A percentile compares a stretch with the other conserved stretches of the same genome.
Evolutionary conservation across 1,140 invertebrate species (phyloP).

Genomic region (Apolygus lucorum): DNA sequence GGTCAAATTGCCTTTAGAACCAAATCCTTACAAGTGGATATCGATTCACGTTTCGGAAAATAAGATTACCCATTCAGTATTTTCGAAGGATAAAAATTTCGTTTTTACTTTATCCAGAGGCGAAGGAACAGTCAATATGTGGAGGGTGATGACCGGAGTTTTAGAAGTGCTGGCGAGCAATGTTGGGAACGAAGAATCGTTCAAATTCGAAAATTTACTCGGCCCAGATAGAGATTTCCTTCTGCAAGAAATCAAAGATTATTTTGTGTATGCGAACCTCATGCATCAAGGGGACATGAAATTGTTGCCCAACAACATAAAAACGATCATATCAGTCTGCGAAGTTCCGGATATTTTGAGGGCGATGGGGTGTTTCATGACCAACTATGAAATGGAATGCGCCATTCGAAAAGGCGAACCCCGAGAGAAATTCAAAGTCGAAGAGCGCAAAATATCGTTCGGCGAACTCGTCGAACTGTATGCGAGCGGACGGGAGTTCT

Average conservation of each 20-base stretch:
- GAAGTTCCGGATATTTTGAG: conserved; percentile 19
- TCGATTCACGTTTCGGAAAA: conserved; percentile 3
- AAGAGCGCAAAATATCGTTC: background rate
- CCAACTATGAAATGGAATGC: conserved; percentile 11
- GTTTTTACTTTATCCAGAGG: background rate
- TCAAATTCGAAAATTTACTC: conserved; percentile 1
- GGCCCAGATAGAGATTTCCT: background rate
- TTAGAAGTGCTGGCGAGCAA: conserved; percentile 17
- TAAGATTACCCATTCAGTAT: background rate
- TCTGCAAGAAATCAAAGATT: conserved; percentile 11
- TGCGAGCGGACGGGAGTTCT: background rate
- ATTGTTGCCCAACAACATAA: background rate
- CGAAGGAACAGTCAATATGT: conserved; percentile 12
- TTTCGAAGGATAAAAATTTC: conserved; percentile 6
- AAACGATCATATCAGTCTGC: conserved; percentile 2
- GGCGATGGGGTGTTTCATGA: conserved; percentile 14
- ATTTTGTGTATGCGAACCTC: conserved; percentile 14
- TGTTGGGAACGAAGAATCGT: background rate
- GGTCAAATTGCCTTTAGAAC: conserved; percentile 12
- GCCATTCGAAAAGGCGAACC: conserved; percentile 3
- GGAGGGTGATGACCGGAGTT: conserved; percentile 17
- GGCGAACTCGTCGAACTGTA: background rate
- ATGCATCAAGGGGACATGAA: background rate
- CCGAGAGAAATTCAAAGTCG: background rate
- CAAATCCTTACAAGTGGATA: conserved; percentile 19